Evolutionary conservation across 2,113 vertebrate genomes (phyloP).

Genomic region (Pelecanus crispus): DNA sequence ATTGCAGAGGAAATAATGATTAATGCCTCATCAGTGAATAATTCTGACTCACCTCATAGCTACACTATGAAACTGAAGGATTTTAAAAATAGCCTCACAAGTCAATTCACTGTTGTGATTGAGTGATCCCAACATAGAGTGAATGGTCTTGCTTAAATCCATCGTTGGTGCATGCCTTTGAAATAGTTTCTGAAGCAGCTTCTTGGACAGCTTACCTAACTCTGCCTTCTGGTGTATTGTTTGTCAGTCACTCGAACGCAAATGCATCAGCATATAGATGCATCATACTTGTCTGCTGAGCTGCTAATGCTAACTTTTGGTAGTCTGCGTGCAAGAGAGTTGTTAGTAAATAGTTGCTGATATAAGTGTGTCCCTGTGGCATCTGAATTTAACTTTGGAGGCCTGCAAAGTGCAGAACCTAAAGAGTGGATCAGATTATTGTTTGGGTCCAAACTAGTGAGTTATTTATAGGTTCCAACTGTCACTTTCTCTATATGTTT

Average conservation of each 20-base stretch:
- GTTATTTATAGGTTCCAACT: neutral
- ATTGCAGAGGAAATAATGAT: neutral
- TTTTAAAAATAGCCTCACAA: slow-evolving; percentile 5
- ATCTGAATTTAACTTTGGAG: neutral
- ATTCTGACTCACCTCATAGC: neutral
- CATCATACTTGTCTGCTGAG: neutral
- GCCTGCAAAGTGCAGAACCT: neutral
- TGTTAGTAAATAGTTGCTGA: neutral
- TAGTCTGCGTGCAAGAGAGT: neutral
- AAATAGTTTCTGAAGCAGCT: neutral
- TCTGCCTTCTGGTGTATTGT: neutral
- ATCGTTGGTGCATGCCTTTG: fast-evolving
- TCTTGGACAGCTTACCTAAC: neutral
- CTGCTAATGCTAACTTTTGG: neutral
- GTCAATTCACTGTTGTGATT: neutral
- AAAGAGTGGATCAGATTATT: fast-evolving
- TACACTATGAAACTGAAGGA: neutral
- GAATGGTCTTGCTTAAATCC: neutral
- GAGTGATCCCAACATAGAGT: neutral
- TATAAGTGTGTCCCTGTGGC: neutral
- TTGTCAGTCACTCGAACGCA: neutral
- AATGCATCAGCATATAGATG: neutral
- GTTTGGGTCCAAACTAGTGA: neutral
- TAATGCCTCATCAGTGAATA: neutral
- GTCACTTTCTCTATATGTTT: neutral